These are phyloP conservation scores for Heteromyza rotundicornis DNA, from an alignment of 2,888 invertebrate species.

Conservation along the genomic window DNA sequence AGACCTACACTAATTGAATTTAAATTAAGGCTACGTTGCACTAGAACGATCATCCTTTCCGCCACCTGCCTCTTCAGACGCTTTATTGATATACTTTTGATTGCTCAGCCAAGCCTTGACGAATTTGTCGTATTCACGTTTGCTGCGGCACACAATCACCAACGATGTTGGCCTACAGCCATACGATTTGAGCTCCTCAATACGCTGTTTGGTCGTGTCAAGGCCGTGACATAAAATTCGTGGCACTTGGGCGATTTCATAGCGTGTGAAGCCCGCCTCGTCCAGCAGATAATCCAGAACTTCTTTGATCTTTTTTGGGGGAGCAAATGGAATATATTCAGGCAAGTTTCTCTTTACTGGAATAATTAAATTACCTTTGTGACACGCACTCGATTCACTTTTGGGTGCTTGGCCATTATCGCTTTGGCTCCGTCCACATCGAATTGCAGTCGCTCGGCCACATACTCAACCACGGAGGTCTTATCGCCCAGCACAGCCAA, in stretches of 20 bases:
- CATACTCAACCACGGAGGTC: constrained; percentile 65
- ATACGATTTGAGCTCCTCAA: constrained; percentile 64
- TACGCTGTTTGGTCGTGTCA: constrained; percentile 65
- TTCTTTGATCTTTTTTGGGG: constrained; percentile 66
- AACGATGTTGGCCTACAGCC: constrained; percentile 65
- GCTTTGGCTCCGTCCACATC: constrained; percentile 62
- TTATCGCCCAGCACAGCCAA: constrained; percentile 65
- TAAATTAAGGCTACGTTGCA: too few species aligned
- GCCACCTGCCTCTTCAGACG: too few species aligned
- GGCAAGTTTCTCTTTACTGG: not conserved
- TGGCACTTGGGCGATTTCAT: constrained; percentile 66
- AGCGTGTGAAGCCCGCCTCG: constrained; percentile 64
- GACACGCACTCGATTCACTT: constrained; percentile 65
- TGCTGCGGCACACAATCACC: constrained; percentile 67
- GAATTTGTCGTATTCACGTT: constrained; percentile 66
- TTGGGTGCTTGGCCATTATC: constrained; percentile 66
- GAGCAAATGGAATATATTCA: constrained; percentile 6
- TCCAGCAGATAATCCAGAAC: constrained; percentile 67
- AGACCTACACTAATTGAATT: too few species aligned
- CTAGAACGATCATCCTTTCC: too few species aligned
- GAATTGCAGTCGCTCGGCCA: constrained; percentile 66
- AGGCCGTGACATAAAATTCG: constrained; percentile 67
- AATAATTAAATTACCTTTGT: constrained; percentile 67
- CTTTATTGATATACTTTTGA: too few species aligned
- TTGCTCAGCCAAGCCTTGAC: constrained; percentile 54